Base-by-base conservation (phyloP, 2,797 vertebrate genomes). In the Myotis planiceps region DNA sequence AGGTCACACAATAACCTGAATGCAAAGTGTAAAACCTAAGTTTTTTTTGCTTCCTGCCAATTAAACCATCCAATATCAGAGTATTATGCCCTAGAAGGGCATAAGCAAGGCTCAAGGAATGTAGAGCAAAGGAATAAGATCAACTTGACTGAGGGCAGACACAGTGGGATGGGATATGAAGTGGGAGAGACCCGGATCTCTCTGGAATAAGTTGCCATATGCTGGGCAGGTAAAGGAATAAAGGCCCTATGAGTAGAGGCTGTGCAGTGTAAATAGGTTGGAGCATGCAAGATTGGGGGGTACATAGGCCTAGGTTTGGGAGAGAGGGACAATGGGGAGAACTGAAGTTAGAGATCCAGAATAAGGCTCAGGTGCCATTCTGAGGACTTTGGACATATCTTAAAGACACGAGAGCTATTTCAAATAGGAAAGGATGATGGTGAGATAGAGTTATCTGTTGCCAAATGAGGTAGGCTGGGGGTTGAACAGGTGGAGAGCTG, bases 91-190 rank as follows among this genome's bases (percentile, higher is more conserved):
- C 37, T 63, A 34, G 78, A 80, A 47, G 18, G 1, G 6, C 63
- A 80, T 66, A 63, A 55, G 16, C 49, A 65, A 92, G 49, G 51
- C 37, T 47, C 23, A 72, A 47, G 45, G 13, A 53, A 53, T 34
- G 42, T 25, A 80, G 34, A 37, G 27, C 10, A 8, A 55, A 72
- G 80, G 21, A 93, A 88, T 25, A 68, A 2, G 15, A 72, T 37
- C 29, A 29, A 0, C 32, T 37, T 23, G 39, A 2, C 1, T 51
- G 32, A 53, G 10, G 34, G 7, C 37, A 65, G 18, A 21, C 4
- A 0, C 5, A 51, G 1, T n/a, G 3, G 9, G 0, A 8, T 19
- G 74, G 80, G 49, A 76, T 29, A 14, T 1, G 0, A 63, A 14
- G 16, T 19, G 27, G 45, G 34, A 45, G 49, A 63, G 10, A 45